Conservation (phyloP, 1,140 invertebrate genomes). For the Maconellicoccus hirsutus region DNA sequence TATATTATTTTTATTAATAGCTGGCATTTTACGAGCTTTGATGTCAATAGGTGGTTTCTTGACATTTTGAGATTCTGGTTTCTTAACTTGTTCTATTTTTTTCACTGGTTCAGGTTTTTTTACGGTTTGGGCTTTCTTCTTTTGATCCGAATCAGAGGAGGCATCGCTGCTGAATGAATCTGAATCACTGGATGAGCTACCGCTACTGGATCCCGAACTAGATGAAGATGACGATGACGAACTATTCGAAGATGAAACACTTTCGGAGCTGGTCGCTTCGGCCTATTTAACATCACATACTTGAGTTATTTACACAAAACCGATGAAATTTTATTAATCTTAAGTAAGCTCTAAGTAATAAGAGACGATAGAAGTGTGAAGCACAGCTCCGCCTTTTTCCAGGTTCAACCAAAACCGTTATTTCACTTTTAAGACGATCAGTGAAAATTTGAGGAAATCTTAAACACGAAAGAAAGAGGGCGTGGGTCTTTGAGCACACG, state of each 20-base stretch:
- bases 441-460: too few relatives aligned
- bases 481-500: neutral
- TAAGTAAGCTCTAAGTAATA: too few relatives aligned
- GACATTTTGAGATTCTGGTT: conserved; percentile 27
- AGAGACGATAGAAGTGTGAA: too few relatives aligned
- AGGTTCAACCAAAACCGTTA: too few relatives aligned
- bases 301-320: too few relatives aligned
- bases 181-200: conserved; percentile 25
- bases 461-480: too few relatives aligned
- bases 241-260: conserved; percentile 25
- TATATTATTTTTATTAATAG: conserved; percentile 32
- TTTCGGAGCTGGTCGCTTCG: conserved; percentile 24
- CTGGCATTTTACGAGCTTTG: conserved; percentile 32
- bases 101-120: conserved; percentile 23
- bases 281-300: neutral
- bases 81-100: conserved; percentile 25
- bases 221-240: conserved; percentile 27
- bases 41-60: conserved; percentile 39
- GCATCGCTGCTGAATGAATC: conserved; percentile 25
- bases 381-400: too few relatives aligned
- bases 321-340: too few relatives aligned
- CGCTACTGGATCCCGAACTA: conserved; percentile 25
- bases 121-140: conserved; percentile 18
- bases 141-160: conserved; percentile 26
- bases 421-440: too few relatives aligned